A percentile compares a stretch with the other conserved stretches of the same genome.
These are phyloP conservation scores for Deroplatys truncata DNA, from an alignment of 2,888 invertebrate species.

Conservation along the genomic window DNA sequence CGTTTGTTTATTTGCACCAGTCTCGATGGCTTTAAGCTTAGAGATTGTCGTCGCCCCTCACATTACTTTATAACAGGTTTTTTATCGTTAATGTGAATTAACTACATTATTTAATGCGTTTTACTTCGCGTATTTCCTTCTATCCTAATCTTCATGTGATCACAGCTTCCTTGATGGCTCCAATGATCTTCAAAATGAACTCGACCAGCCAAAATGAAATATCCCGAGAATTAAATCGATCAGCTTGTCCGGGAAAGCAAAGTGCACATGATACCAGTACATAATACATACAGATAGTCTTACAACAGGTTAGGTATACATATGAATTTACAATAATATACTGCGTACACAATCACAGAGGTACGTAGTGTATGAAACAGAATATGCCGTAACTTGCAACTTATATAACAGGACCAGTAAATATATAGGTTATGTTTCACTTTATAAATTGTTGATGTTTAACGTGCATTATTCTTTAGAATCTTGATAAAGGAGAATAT, in stretches of 20 bases:
- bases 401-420: background rate
- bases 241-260: background rate
- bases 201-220: background rate
- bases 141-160: background rate
- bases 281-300: background rate
- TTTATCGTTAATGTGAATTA: background rate
- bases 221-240: background rate
- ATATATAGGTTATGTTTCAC: background rate
- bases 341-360: background rate
- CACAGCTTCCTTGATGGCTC: background rate
- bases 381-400: background rate
- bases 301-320: background rate
- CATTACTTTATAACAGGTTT: background rate
- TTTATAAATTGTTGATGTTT: no score
- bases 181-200: background rate
- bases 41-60: background rate
- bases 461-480: no score
- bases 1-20: background rate
- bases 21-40: background rate
- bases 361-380: background rate
- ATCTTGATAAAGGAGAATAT: no score
- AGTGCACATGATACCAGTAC: background rate
- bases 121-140: background rate
- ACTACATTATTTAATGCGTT: background rate
- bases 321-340: background rate